Evolutionary conservation across 2,113 vertebrate species (phyloP).

Genomic region (Fregetta grallaria): DNA sequence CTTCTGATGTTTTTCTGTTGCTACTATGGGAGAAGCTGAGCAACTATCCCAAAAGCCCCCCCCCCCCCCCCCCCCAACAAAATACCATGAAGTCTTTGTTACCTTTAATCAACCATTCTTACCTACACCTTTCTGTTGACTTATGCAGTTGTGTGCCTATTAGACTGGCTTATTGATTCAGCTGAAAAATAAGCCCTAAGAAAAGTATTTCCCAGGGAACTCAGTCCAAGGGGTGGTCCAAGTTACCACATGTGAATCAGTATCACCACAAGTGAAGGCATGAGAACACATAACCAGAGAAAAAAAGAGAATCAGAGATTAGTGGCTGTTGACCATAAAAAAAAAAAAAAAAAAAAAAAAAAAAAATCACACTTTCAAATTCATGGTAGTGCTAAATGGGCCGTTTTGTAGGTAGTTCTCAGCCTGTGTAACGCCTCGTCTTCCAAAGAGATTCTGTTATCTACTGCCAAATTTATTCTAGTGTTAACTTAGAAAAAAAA

Average conservation of each 20-base stretch:
- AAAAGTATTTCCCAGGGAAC: background rate
- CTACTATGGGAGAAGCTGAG: background rate
- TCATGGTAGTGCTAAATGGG: background rate
- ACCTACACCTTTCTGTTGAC: background rate
- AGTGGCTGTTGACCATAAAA: background rate
- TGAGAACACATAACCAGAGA: background rate
- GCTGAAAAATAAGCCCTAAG: background rate
- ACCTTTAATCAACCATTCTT: background rate
- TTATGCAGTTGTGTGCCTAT: background rate
- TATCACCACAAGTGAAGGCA: background rate
- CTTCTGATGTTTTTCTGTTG: background rate
- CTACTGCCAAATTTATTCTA: background rate
- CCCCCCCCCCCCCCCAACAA: accelerated
- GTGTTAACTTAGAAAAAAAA: background rate
- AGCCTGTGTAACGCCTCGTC: background rate
- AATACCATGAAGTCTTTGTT: background rate
- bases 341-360: background rate
- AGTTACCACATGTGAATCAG: background rate
- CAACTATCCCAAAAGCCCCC: background rate
- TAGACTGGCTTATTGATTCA: background rate
- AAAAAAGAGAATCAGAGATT: background rate
- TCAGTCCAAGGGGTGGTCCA: background rate
- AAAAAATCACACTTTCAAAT: background rate
- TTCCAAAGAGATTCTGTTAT: background rate
- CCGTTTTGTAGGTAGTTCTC: background rate